Base-by-base conservation (phyloP, 2,113 vertebrate species). In the Zosterops japonicus region DNA sequence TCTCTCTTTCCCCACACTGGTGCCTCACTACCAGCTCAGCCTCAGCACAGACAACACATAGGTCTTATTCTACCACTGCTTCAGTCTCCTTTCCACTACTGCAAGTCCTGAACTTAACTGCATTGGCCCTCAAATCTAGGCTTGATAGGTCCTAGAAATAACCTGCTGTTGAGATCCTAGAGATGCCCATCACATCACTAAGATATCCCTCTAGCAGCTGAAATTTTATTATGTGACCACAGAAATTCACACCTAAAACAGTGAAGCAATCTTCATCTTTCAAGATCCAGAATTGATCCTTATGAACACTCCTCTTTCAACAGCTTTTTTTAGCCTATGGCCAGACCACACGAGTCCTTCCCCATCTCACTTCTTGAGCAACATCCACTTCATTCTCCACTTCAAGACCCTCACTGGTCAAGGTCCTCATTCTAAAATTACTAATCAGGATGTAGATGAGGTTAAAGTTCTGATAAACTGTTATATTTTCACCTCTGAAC, bases 1-100 rank as follows among this genome's bases (percentile, higher is more conserved):
- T 9, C n/a, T 20, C 24, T n/a, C 19, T 7, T 4, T 52, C 46
- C 36, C 35, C 3, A 0, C 2, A 41, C 6, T 9, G n/a, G 74
- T 3, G 10, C 23, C 49, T 49, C 36, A 12, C 25, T 24, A 53
- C 29, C 75, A 80, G 44, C 56, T 61, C 25, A 46, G 55, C 14
- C n/a, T 74, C 71, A 57, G 29, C 33, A 44, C 0, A 76, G 61
- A 61, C 33, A 77, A 77, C 83, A 82, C 46, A 77, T 11, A 7
- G 16, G 8, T 53, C 53, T 60, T 22, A 31, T 1, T 55, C n/a
- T 29, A 12, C 11, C 44, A 21, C 0, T 28, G n/a, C 31, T 57
- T 64, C 35, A 17, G 47, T 20, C 56, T 80, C 50, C 65, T 44
- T 70, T 44, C 42, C 42, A 64, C 17, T 35, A 36, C 47, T 21